phyloP scores from a whole-genome alignment of 2,888 invertebrate species.

The Hofmannophila pseudospretella region DNA sequence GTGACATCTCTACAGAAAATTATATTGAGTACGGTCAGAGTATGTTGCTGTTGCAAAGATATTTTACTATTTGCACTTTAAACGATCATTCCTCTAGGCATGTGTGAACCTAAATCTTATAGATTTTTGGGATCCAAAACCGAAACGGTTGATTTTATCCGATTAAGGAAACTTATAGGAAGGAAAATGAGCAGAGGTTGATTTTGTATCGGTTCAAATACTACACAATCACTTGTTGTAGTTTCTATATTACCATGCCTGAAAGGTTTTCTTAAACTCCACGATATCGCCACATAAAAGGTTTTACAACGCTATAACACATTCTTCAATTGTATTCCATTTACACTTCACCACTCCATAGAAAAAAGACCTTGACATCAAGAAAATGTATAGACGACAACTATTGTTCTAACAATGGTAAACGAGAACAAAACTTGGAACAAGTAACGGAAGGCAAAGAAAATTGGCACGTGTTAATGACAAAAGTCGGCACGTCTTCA shows the following conservation, averaged over 20 bases:
- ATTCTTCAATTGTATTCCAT: background rate
- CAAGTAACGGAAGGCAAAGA: no score
- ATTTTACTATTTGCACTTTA: slow-evolving; percentile 69
- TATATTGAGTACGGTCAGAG: slow-evolving; percentile 63
- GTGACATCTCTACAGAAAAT: slow-evolving; percentile 73
- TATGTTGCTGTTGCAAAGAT: slow-evolving; percentile 70
- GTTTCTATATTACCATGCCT: slow-evolving; percentile 10
- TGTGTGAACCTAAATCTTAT: slow-evolving; percentile 46
- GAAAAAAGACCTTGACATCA: background rate
- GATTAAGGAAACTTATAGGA: background rate
- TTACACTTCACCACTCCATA: background rate
- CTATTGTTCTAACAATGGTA: no score
- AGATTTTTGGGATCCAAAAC: slow-evolving; percentile 20
- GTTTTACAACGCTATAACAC: background rate
- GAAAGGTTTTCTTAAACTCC: slow-evolving; percentile 11
- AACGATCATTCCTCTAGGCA: slow-evolving; percentile 63
- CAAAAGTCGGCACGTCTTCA: no score
- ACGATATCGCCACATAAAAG: slow-evolving; percentile 16
- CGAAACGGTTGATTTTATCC: background rate
- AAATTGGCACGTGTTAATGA: no score
- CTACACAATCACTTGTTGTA: slow-evolving; percentile 3
- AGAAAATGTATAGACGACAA: no score
- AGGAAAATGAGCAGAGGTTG: slow-evolving; percentile 1
- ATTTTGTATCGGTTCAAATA: slow-evolving; percentile 8
- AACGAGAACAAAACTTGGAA: no score